Conservation (phyloP, 1,140 invertebrate genomes). For the Drosophila oshimai region DNA sequence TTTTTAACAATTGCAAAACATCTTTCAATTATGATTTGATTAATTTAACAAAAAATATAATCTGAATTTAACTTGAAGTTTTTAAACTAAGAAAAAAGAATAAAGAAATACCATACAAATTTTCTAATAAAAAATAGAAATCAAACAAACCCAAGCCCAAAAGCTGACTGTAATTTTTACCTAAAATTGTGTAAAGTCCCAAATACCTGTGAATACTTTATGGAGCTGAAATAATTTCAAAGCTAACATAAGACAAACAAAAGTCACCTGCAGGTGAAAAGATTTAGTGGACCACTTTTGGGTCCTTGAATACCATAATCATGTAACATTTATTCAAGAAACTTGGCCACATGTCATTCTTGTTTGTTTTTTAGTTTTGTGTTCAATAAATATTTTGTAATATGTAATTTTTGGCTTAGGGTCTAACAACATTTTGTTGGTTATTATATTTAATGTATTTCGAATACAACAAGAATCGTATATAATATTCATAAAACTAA, state of each 20-base stretch:
- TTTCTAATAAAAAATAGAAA: neutral
- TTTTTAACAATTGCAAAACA: too few relatives aligned
- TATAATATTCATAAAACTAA: slow-evolving; percentile 38
- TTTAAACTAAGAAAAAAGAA: neutral
- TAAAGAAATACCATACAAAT: too few relatives aligned
- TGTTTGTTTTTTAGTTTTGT: slow-evolving; percentile 14
- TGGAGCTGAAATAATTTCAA: neutral
- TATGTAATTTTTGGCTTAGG: slow-evolving; percentile 42
- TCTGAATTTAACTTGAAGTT: neutral
- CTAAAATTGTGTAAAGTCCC: rapidly evolving
- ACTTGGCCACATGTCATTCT: slow-evolving; percentile 40
- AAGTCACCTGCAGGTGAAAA: neutral
- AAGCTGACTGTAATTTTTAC: slow-evolving; percentile 20
- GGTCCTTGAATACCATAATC: slow-evolving; percentile 37
- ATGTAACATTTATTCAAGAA: slow-evolving; percentile 61
- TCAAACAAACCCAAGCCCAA: slow-evolving; percentile 14
- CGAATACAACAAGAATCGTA: slow-evolving; percentile 50
- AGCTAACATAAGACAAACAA: neutral
- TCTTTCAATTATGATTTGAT: too few relatives aligned
- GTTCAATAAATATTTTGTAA: slow-evolving; percentile 48
- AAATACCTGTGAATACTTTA: slow-evolving; percentile 30
- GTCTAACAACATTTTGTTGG: slow-evolving; percentile 49
- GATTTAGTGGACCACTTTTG: slow-evolving; percentile 10
- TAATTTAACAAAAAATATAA: too few relatives aligned
- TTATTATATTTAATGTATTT: slow-evolving; percentile 37